Conservation (phyloP, 2,797 vertebrate species). For the Pampus argenteus region DNA sequence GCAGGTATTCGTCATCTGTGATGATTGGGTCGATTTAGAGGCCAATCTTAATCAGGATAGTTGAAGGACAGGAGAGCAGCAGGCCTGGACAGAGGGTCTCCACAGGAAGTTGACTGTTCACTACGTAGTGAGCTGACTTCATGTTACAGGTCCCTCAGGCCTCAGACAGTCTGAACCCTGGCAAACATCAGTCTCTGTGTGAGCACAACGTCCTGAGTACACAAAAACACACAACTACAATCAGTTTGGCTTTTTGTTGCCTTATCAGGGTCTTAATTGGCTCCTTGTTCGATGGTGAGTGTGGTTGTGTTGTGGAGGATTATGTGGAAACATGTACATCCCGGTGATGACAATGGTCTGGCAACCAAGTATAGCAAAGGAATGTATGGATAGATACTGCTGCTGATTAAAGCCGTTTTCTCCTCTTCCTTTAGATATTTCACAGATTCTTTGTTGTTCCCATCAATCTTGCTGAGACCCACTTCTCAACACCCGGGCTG, state of each 20-base stretch:
- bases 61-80: constrained; percentile 60
- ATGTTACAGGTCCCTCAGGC: constrained; percentile 47
- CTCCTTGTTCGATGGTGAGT: constrained; percentile 47
- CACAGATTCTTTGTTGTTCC: constrained; percentile 55
- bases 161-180: constrained; percentile 43
- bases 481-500: constrained; percentile 64
- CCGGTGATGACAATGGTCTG: constrained; percentile 77
- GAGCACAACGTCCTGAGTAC: constrained; percentile 10
- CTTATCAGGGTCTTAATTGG: constrained; percentile 32
- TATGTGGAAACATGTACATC: constrained; percentile 49
- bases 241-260: constrained; percentile 43
- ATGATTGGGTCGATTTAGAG: constrained; percentile 70
- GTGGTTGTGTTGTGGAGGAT: constrained; percentile 45
- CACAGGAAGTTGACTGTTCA: constrained; percentile 36
- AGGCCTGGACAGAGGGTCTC: constrained; percentile 38
- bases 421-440: constrained; percentile 42
- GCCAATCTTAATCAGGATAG: constrained; percentile 75
- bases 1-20: constrained; percentile 77
- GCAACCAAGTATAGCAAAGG: constrained; percentile 50
- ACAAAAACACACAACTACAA: constrained; percentile 37
- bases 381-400: constrained; percentile 64
- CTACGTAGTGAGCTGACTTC: constrained; percentile 53
- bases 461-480: constrained; percentile 56
- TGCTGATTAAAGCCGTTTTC: constrained; percentile 74
- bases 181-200: constrained; percentile 46